Evolutionary conservation across 2,797 vertebrate genomes (phyloP), one percentile per base, ranked within the genome.

Genomic region (Peromyscus melanophrys): DNA sequence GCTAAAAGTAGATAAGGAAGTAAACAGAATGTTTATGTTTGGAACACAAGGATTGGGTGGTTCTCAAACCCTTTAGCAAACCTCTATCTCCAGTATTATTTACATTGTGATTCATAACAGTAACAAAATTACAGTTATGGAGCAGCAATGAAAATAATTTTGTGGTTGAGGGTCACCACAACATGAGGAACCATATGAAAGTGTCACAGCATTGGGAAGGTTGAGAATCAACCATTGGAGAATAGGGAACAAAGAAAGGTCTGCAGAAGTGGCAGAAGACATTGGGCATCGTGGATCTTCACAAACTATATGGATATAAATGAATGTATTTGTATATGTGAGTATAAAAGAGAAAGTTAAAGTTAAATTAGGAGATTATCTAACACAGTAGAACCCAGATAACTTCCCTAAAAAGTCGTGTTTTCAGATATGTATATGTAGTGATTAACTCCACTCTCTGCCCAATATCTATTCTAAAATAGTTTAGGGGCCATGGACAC

Each of bases 381-480:
- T 11, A 75, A 17, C 25, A 84, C 3, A 11, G 23, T 43, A 80
- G 85, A 89, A 75, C 27, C 76, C 57, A 69, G 14, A 43, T 25
- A 83, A 95, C 75, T 94, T 82, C 40, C 52, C 71, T 76, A 89
- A 5, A 31, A 73, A 88, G 84, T 27, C 49, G 16, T 71, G 14
- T 67, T 76, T 92, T 75, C 77, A 88, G 84, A 90, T 69, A 61
- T 37, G 61, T 43, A 49, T 86, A 69, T 69, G 57, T 91, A 77
- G 55, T 78, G 52, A 27, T 37, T 37, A 89, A 76, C 1, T 86
- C 65, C 57, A 83, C 73, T 25, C 29, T 87, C 69, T 55, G 9
- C 59, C 49, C 43, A 81, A 43, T 67, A n/a, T 37, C 10, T 92
- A 49, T 43, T 92, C 43, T 81, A 92, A 94, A 93, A 81, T 94